These are phyloP conservation scores for Acropora yongei DNA, from an alignment of 64 coral and sea anemone genomes.

Conservation along the genomic window DNA sequence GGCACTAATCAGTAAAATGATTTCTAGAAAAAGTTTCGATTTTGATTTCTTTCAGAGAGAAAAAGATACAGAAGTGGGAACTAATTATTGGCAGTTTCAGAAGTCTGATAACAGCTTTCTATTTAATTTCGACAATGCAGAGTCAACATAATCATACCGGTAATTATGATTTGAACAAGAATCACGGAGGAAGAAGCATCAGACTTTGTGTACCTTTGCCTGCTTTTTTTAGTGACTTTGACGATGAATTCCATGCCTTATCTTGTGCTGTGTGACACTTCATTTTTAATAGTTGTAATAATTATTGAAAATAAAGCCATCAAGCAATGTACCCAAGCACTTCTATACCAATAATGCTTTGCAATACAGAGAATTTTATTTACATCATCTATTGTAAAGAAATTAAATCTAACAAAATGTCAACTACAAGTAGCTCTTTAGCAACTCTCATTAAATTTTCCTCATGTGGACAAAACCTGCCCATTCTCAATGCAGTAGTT, in stretches of 20 bases:
- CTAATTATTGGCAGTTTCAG: conserved; percentile 36
- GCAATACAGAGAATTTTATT: too few relatives aligned
- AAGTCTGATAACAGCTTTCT: conserved; percentile 39
- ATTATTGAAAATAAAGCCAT: too few relatives aligned
- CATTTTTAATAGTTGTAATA: too few relatives aligned
- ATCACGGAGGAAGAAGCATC: background rate
- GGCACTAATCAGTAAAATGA: background rate
- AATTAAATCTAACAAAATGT: background rate
- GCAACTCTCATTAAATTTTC: background rate
- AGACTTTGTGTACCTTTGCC: background rate
- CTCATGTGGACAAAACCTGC: background rate
- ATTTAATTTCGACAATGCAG: conserved; percentile 48
- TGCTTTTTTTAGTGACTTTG: too few relatives aligned
- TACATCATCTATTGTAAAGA: background rate
- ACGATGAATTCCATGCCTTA: too few relatives aligned
- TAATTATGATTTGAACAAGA: background rate
- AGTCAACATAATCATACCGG: background rate
- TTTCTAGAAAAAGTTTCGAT: background rate
- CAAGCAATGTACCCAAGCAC: too few relatives aligned
- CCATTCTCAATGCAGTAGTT: conserved; percentile 17
- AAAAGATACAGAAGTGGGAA: background rate
- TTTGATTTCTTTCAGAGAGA: conserved; percentile 22
- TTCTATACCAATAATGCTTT: too few relatives aligned
- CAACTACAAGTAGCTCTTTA: background rate
- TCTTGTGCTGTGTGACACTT: too few relatives aligned